Evolutionary conservation across 2,888 invertebrate genomes (phyloP).

Genomic region (Marasmarcha lunaedactyla): DNA sequence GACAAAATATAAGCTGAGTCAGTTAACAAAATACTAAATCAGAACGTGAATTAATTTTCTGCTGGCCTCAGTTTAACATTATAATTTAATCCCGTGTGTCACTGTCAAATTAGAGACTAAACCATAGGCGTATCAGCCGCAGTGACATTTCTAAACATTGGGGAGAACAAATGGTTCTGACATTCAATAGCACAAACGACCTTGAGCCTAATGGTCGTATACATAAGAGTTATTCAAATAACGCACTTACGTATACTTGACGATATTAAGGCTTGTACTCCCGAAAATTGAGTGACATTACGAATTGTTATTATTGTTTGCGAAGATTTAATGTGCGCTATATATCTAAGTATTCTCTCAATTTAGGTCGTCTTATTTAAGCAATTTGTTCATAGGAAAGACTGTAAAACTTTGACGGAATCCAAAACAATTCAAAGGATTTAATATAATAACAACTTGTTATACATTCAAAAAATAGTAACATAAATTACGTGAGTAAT

Average conservation of each 20-base stretch:
- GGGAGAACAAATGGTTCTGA: conserved; percentile 61
- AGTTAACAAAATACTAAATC: conserved; percentile 29
- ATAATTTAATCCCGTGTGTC: conserved; percentile 62
- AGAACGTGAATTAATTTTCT: conserved; percentile 40
- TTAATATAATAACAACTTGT: too few species aligned
- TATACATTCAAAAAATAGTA: too few species aligned
- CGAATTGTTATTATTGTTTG: conserved; percentile 17
- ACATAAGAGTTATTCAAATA: conserved; percentile 32
- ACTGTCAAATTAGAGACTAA: conserved; percentile 63
- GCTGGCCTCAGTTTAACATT: conserved; percentile 36
- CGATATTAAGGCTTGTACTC: conserved; percentile 24
- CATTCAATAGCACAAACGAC: conserved; percentile 56
- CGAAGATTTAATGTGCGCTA: conserved; percentile 10
- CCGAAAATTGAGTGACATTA: conserved; percentile 30
- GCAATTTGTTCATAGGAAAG: conserved; percentile 2
- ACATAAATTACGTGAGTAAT: too few species aligned
- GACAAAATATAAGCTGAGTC: too few species aligned
- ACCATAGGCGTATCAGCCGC: conserved; percentile 56
- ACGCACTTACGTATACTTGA: neutral
- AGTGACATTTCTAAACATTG: conserved; percentile 63
- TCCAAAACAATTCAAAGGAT: conserved; percentile 15
- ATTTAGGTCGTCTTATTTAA: neutral
- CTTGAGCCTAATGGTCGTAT: conserved; percentile 45
- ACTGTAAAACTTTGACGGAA: too few species aligned
- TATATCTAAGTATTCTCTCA: neutral